Evolutionary conservation across 2,888 invertebrate genomes (phyloP), one percentile per base, ranked within the genome.

Genomic region (Oligia strigilis): DNA sequence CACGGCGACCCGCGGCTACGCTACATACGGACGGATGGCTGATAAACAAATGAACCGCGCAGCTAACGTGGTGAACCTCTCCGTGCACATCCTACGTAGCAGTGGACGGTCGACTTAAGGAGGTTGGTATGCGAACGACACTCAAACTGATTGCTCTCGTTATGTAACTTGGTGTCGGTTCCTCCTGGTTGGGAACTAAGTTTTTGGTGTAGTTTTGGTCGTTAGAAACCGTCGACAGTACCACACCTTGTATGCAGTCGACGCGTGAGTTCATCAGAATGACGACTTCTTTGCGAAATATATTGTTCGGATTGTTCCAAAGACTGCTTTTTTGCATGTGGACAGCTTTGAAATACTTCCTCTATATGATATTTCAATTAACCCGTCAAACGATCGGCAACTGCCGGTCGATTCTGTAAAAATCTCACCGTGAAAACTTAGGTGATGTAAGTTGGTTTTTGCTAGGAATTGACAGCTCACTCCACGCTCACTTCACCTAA

Each of bases 61-160:
- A 43, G n/a, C n/a, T 67, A 67, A 43, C 2, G 14, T 14, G 66
- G 23, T 2, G 1, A 43, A 43, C 13, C 40, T 13, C 40, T 43
- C 23, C 43, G 43, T 2, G 52, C 6, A 36, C 9, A 19, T 29
- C 64, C 36, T 36, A 17, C 29, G 11, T 5, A 65, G 43, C 29
- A 36, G 36, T 71, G 52, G 70, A 71, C 23, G 55, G 36, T 40
- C 0, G 36, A 23, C 71, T 55, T 55, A 71, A 40, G 70, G 65
- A 83, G 84, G 76, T 81, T 58, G 81, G 46, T 72, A 70, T 70
- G 62, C 40, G 19, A 67, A 69, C 66, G 66, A 73, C 84, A 72
- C 67, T 82, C 69, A 77, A 49, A 78, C 66, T 62, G 65, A 85
- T 88, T 72, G 80, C 76, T 52, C 75, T 81, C 79, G 70, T 88